Base-by-base conservation (phyloP, 2,797 vertebrate species). In the Clamator glandarius region DNA sequence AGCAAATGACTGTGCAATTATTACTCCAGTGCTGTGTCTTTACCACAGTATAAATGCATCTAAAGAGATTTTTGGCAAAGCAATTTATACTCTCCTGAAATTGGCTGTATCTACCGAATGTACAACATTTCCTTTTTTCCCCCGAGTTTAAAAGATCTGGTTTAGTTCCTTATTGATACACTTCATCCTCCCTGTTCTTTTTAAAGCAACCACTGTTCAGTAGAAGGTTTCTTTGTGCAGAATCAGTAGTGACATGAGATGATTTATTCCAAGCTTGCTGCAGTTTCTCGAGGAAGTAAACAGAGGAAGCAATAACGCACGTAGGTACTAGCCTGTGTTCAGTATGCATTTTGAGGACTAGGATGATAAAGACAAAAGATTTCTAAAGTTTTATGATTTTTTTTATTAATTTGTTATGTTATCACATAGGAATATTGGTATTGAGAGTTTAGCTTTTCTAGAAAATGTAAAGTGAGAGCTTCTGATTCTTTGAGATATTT, bases 61-160 rank as follows among this genome's bases (percentile, higher is more conserved):
- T 89, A 83, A 92, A 90, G 95, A 97, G 93, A 90, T 94, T 97
- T 97, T 98, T 95, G 46, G 92, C 91, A 86, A 91, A 67, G 41
- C 95, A 88, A 95, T 97, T 97, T 96, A 97, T 95, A 76, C 91
- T 94, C 89, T 17, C 9, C 1, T 80, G 87, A 90, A 87, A 82
- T 76, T 95, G 75, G 66, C 86, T 89, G 73, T 95, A 93, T 87
- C 87, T 96, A 59, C 89, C 79, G 81, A 92, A 81, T 84, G 89
- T 51, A 42, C 64, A 44, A 16, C 42, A 0, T 76, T 88, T 94
- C 82, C 81, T 95, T 95, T 88, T 36, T 78, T 94, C 50, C 44
- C 44, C 26, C 0, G 1, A 76, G 52, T 90, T 84, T 79, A 64
- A 92, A 87, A 80, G 33, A 70, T 59, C 64, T 93, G 70, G 1